Conservation (phyloP, 2,888 invertebrate genomes). For the Xestia rhomboidea region DNA sequence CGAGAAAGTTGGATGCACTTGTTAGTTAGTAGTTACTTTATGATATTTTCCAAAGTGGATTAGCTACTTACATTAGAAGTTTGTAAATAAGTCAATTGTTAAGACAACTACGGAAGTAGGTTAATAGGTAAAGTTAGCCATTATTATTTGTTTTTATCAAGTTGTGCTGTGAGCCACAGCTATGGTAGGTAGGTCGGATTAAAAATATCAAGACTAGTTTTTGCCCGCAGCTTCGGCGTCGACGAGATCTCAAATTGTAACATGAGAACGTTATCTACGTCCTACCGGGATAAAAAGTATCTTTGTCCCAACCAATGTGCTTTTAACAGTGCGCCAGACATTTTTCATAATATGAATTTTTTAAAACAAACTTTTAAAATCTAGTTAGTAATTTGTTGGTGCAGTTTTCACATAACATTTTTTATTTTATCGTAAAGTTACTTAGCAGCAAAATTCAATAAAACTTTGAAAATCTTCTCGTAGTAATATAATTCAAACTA, state of each 20-base stretch:
- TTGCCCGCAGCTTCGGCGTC: fast-evolving
- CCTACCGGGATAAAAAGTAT: no score
- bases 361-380: not conserved
- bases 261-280: no score
- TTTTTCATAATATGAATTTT: not conserved
- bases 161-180: not conserved
- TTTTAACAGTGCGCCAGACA: no score
- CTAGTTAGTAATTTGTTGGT: not conserved
- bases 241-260: not conserved
- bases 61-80: conserved; percentile 25
- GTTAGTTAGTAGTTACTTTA: conserved; percentile 13
- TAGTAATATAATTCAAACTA: not conserved
- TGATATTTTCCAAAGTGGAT: conserved; percentile 37
- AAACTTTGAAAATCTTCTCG: not conserved
- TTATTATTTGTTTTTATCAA: conserved; percentile 39
- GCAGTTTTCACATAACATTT: no score
- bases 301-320: no score
- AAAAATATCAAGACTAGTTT: not conserved
- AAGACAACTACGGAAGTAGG: conserved; percentile 39
- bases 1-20: conserved; percentile 6
- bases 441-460: not conserved
- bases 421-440: no score
- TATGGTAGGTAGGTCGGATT: not conserved
- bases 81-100: conserved; percentile 45
- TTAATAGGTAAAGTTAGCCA: conserved; percentile 44